Percentiles rank a stretch among this genome's conserved stretches.
Conservation (phyloP, 2,113 vertebrate genomes). For the Gymnocephalus cernua region DNA sequence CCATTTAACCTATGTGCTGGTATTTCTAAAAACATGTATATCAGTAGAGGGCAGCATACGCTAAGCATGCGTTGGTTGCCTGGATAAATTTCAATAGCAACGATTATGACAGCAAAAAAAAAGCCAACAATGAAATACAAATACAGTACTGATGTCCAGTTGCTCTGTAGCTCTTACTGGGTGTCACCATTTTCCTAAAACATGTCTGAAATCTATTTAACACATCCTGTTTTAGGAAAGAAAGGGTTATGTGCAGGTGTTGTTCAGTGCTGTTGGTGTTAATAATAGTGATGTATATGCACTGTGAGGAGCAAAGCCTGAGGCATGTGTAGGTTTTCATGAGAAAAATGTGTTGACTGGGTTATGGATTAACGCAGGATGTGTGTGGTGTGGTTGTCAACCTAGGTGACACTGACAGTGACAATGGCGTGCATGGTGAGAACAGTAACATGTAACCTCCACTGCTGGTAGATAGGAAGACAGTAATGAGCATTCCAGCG, state of each 20-base stretch:
- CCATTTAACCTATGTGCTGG: background rate
- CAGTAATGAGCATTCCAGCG: conserved; percentile 54
- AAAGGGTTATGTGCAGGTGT: conserved; percentile 46
- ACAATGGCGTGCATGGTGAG: conserved; percentile 38
- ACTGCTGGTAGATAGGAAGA: conserved; percentile 58
- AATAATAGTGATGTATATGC: background rate
- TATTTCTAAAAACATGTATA: background rate
- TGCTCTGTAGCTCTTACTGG: background rate
- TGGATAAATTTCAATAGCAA: background rate
- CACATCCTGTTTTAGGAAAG: background rate
- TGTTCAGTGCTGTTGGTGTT: conserved; percentile 13
- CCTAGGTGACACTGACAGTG: conserved; percentile 25
- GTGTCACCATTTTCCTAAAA: background rate
- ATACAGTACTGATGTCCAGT: background rate
- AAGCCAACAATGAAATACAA: background rate
- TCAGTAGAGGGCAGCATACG: conserved; percentile 17
- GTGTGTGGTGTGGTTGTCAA: background rate
- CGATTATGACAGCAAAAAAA: background rate
- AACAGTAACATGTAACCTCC: conserved; percentile 56
- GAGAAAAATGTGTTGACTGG: conserved; percentile 25
- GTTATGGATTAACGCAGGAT: conserved; percentile 10
- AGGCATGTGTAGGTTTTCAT: conserved; percentile 33
- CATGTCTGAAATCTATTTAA: background rate
- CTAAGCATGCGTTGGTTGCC: background rate
- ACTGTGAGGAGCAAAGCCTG: conserved; percentile 23